These are phyloP conservation scores for Otolemur garnettii DNA, from an alignment of 2,113 vertebrate species.

Conservation along the genomic window DNA sequence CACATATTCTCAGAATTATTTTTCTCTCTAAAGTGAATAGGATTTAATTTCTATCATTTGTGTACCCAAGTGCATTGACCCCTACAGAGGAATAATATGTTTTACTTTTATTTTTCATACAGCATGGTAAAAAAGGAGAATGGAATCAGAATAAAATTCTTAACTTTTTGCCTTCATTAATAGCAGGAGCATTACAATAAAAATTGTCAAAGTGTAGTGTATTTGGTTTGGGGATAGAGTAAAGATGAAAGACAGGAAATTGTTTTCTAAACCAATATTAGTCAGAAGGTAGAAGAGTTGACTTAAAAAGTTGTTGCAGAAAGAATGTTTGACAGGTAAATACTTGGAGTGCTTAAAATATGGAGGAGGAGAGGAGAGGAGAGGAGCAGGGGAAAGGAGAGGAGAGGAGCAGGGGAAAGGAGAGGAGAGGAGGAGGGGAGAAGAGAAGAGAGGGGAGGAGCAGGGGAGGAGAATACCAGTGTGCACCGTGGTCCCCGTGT, in stretches of 20 bases:
- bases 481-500: too few relatives aligned
- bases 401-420: too few relatives aligned
- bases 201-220: background rate
- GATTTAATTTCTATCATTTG: background rate
- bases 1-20: background rate
- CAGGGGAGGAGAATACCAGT: too few relatives aligned
- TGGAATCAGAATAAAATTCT: background rate
- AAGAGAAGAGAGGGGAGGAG: too few relatives aligned
- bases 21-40: background rate
- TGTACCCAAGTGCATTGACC: background rate
- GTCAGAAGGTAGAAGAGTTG: background rate
- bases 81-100: background rate
- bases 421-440: too few relatives aligned
- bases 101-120: background rate
- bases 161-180: background rate
- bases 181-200: conserved; percentile 14
- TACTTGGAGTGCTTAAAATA: background rate
- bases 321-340: background rate
- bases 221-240: background rate
- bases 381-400: too few relatives aligned
- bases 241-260: background rate
- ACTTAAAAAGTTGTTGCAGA: background rate
- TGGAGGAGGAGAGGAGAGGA: background rate
- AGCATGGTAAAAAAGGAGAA: background rate
- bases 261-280: background rate